Percentiles rank a stretch among this genome's conserved stretches.
Evolutionary conservation across 2,888 invertebrate genomes (phyloP).

Genomic region (Netelia melanura): DNA sequence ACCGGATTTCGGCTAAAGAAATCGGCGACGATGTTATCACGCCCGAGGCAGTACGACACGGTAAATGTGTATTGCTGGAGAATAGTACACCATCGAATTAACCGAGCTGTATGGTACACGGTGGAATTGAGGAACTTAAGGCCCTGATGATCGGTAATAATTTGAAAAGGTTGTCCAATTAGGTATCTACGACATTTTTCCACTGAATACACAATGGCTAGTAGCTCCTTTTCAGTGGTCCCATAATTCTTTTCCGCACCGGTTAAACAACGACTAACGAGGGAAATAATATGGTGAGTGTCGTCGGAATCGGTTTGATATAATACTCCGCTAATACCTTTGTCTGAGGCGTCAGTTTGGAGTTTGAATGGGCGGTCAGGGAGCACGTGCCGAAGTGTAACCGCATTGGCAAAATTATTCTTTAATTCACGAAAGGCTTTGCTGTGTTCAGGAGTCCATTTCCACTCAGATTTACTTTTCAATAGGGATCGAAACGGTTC

Average conservation of each 20-base stretch:
- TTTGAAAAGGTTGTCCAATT: background rate
- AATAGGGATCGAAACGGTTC: no score
- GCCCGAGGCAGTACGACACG: no score
- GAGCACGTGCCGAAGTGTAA: slow-evolving; percentile 58
- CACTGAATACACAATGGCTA: background rate
- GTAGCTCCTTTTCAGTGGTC: slow-evolving; percentile 71
- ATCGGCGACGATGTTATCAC: no score
- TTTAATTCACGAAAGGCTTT: slow-evolving; percentile 63
- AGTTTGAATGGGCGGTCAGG: slow-evolving; percentile 53
- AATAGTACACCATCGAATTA: background rate
- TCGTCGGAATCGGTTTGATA: slow-evolving; percentile 57
- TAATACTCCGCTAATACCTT: slow-evolving; percentile 67
- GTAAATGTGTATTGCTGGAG: no score
- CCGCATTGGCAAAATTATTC: slow-evolving; percentile 59
- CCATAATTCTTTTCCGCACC: slow-evolving; percentile 69
- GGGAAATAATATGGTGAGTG: slow-evolving; percentile 62
- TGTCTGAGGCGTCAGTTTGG: slow-evolving; percentile 69
- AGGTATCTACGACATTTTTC: background rate
- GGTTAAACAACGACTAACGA: slow-evolving; percentile 67
- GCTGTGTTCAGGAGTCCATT: no score
- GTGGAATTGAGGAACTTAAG: background rate
- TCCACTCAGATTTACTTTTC: no score
- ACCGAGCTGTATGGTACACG: background rate
- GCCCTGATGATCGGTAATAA: background rate
- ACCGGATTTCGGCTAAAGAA: background rate